Base-by-base conservation (phyloP, 2,113 vertebrate species). In the Rhombomys opimus region DNA sequence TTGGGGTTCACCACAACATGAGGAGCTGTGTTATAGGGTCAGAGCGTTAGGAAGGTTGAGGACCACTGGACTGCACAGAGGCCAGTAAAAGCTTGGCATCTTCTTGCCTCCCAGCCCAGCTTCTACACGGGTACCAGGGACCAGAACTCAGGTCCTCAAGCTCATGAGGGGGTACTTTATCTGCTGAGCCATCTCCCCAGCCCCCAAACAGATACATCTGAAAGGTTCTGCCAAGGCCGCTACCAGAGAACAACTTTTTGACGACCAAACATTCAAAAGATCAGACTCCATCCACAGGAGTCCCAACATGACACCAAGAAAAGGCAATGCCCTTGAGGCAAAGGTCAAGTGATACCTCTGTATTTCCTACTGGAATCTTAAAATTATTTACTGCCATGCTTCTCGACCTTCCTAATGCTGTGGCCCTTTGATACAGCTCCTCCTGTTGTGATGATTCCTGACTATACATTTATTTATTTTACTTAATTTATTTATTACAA, bases 201-300 rank as follows among this genome's bases (percentile, higher is more conserved):
- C 14, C 35, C 80, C 80, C 22, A 97, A 23, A 85, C 81, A 38
- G 35, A 97, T 95, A 88, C 75, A 75, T 77, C 78, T 70, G 91
- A 96, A 97, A 89, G 80, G 59, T 95, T 96, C 96, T 97, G 85
- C 88, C 95, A 88, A 95, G 94, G 90, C 78, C 95, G 81, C 94
- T 91, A 81, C 52, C 15, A 96, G 94, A 97, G 94, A 61, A 96
- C 95, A 97, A 98, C 96, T 91, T 97, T 98, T 97, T 98, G 97
- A 97, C 95, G 96, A 95, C 90, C 96, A 97, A 90, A 92, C 88
- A 94, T 93, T 96, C 84, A 82, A 97, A 98, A 98, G 96, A 95
- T 97, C 98, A 98, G 65, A 96, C 97, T 95, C 93, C 97, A 94
- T 97, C 95, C 97, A 93, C 4, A 1, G 94, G 97, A 91, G 63